phyloP scores from a whole-genome alignment of 2,888 invertebrate genomes.

The Limenitis camilla region DNA sequence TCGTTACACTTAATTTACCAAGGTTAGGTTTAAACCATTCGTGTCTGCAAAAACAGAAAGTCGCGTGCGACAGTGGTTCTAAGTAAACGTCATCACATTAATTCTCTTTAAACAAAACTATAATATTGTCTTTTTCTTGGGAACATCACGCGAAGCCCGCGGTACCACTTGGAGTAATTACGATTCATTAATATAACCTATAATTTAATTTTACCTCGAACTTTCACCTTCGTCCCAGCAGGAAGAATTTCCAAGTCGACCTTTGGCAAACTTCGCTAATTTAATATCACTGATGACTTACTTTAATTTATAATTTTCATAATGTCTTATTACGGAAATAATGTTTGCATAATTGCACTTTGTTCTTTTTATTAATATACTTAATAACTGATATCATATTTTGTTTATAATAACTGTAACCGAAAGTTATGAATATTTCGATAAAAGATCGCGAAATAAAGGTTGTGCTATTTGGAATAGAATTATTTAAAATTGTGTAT shows the following conservation, averaged over 20 bases:
- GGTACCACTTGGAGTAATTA: constrained; percentile 66
- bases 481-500: no score
- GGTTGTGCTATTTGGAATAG: no score
- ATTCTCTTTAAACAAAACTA: constrained; percentile 29
- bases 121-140: constrained; percentile 42
- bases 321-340: neutral
- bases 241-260: constrained; percentile 44
- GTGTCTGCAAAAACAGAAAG: constrained; percentile 12
- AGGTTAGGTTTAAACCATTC: neutral
- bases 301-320: constrained; percentile 3
- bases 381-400: no score
- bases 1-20: no score
- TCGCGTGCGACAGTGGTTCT: constrained; percentile 11
- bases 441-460: no score
- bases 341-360: neutral
- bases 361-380: no score
- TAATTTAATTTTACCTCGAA: constrained; percentile 59
- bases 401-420: no score
- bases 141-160: constrained; percentile 48
- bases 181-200: constrained; percentile 55
- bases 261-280: constrained; percentile 37
- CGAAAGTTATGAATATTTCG: no score
- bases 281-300: constrained; percentile 27
- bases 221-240: constrained; percentile 49
- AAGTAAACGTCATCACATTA: constrained; percentile 18